Base-by-base conservation (phyloP, 1,140 invertebrate species). In the Oreohelix idahoensis region DNA sequence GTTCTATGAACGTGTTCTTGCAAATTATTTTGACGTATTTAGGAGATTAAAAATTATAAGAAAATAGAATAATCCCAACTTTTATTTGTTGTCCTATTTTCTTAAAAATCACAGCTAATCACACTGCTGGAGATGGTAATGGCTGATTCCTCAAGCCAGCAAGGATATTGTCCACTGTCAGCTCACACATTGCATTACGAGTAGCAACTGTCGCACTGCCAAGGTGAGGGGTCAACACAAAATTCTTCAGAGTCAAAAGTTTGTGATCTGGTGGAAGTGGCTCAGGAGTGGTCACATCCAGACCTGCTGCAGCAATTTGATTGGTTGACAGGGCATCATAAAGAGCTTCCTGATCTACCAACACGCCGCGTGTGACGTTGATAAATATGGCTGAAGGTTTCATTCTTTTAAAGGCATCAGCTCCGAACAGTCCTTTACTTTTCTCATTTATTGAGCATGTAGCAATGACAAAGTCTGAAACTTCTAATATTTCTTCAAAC, bases 231-330 rank as follows among this genome's bases (percentile, higher is more conserved):
- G 98, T 90, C 53, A 99, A 92, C 20, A 98, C 96, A 91, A 95
- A 96, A 93, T 99, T 99, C 58, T 95, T 92, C 26, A 98, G 90
- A 82, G 94, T 94, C 2, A 97, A 93, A 13, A 99, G 93, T 69
- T 96, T 95, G 93, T 95, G 95, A 89, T 97, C 95, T 0, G 95
- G 88, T 15, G 97, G 96, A n/a, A 99, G 92, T 8, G 97, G 98
- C 92, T 99, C 98, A 0, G 97, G 97, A 38, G 95, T 95, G 87
- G 96, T 98, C 0, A 98, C 98, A 94, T 99, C 98, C 29, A 99
- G 93, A 0, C 97, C 98, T 29, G 97, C 98, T 15, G 95, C 97
- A 89, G 94, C 93, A 73, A 99, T 98, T 76, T 93, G 93, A 17
- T 94, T 94, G 74, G 73, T 83, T 26, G 66, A 86, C 36, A 91